Evolutionary conservation across 2,113 vertebrate genomes (phyloP).

Genomic region (Bufo gargarizans): DNA sequence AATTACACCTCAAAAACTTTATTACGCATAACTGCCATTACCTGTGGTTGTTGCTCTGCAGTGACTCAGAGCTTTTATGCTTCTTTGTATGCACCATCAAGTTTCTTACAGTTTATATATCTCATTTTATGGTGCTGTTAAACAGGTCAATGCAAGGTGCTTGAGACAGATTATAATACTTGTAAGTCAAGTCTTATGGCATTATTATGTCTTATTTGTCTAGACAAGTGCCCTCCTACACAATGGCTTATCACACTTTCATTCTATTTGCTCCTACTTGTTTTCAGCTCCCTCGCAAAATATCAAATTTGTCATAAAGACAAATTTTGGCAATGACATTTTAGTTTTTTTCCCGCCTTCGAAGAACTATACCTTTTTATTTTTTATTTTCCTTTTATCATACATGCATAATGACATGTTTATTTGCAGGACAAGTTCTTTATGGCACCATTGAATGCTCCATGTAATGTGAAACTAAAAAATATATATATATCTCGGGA

Average conservation of each 20-base stretch:
- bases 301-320: neutral
- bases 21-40: constrained; percentile 12
- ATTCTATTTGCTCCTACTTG: neutral
- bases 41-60: constrained; percentile 21
- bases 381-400: no score
- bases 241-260: constrained; percentile 9
- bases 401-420: no score
- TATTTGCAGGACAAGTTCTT: no score
- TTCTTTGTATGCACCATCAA: constrained; percentile 11
- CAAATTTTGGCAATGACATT: neutral
- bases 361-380: no score
- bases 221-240: constrained; percentile 50
- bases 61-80: constrained; percentile 45
- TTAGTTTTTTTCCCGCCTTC: no score
- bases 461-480: no score
- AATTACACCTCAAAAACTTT: constrained; percentile 30
- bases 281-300: constrained; percentile 8
- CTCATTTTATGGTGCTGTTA: neutral
- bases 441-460: no score
- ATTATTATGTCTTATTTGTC: constrained; percentile 29
- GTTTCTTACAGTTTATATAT: constrained; percentile 8
- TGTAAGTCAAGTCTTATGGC: neutral
- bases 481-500: no score
- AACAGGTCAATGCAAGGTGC: neutral
- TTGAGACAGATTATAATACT: neutral